Percentiles rank a stretch among this genome's conserved stretches.
Conservation (phyloP, 2,113 vertebrate genomes). For the Montifringilla adamsi region DNA sequence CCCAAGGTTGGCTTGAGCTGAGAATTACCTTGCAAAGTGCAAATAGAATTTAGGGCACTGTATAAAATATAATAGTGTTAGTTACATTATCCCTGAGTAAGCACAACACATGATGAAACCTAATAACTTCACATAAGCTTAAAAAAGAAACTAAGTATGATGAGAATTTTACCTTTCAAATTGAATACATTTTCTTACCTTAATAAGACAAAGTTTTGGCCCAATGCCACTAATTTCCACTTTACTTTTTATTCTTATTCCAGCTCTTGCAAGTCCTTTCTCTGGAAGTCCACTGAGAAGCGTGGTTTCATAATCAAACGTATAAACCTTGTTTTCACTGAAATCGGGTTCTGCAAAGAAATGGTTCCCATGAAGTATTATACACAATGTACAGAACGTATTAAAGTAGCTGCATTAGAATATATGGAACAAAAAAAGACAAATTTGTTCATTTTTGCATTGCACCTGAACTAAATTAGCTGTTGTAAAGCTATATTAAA, state of each 20-base stretch:
- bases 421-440: neutral
- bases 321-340: conserved; percentile 48
- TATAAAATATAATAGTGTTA: conserved; percentile 48
- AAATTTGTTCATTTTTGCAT: conserved; percentile 31
- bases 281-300: conserved; percentile 55
- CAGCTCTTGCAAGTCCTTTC: conserved; percentile 52
- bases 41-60: conserved; percentile 70
- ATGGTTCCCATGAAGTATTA: conserved; percentile 29
- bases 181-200: conserved; percentile 60
- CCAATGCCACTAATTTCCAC: conserved; percentile 60
- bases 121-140: conserved; percentile 64
- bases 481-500: conserved; percentile 43
- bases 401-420: conserved; percentile 5
- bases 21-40: conserved; percentile 74
- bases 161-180: conserved; percentile 63
- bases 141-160: conserved; percentile 19
- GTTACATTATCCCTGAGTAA: conserved; percentile 62
- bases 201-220: conserved; percentile 64
- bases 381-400: neutral
- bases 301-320: conserved; percentile 49
- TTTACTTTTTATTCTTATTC: conserved; percentile 65
- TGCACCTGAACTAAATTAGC: conserved; percentile 35
- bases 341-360: conserved; percentile 61
- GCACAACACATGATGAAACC: conserved; percentile 60
- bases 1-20: conserved; percentile 62